phyloP scores from a whole-genome alignment of 2,888 invertebrate genomes.

The Drosophila paranaensis region DNA sequence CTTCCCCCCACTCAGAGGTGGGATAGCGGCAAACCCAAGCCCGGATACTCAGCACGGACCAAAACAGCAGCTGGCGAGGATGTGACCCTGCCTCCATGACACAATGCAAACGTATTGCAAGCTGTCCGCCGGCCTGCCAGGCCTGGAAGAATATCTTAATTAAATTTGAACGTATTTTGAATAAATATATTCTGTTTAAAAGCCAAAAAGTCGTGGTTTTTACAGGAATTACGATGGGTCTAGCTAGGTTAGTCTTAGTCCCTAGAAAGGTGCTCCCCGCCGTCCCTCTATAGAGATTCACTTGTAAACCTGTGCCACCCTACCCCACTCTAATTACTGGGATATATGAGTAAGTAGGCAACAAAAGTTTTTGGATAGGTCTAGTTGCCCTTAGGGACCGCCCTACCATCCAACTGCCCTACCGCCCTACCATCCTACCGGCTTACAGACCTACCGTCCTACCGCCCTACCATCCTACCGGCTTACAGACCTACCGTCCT shows the following conservation, averaged over 20 bases:
- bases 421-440: too few species aligned
- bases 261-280: too few species aligned
- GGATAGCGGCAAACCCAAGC: neutral
- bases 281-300: neutral
- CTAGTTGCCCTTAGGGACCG: too few species aligned
- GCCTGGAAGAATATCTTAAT: neutral
- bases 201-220: neutral
- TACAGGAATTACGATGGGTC: neutral
- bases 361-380: too few species aligned
- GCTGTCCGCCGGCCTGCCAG: neutral
- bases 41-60: neutral
- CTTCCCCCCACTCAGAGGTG: neutral
- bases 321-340: neutral
- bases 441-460: too few species aligned
- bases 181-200: neutral
- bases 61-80: neutral
- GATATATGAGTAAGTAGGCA: neutral
- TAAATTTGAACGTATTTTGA: slow-evolving; percentile 8
- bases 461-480: too few species aligned
- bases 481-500: too few species aligned
- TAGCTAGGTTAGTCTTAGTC: neutral
- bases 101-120: neutral
- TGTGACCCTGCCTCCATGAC: neutral
- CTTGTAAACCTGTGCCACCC: neutral
- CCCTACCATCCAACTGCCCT: too few species aligned